Evolutionary conservation across 2,797 vertebrate genomes (phyloP).

Genomic region (Sphenopsis melanotis): DNA sequence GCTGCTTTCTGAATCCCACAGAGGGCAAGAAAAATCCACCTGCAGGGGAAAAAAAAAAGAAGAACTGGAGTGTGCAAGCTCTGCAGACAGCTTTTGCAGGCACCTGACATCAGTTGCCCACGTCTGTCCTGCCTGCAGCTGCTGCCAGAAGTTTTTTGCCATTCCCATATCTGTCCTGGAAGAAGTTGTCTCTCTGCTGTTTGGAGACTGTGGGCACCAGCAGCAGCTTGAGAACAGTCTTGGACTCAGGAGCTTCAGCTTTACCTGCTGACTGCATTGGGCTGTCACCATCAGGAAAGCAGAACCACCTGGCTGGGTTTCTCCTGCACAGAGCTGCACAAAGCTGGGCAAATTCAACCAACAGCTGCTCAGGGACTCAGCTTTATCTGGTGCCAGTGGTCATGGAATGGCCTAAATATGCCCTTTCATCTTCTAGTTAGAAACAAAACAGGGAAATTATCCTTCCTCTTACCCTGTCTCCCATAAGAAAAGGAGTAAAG

Average conservation of each 20-base stretch:
- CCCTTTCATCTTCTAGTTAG: not conserved
- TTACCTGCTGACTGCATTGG: not conserved
- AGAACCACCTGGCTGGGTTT: not conserved
- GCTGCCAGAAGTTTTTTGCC: not conserved
- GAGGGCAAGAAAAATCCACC: not conserved
- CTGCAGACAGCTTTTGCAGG: not conserved
- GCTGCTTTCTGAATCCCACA: not conserved
- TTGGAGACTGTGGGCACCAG: not conserved
- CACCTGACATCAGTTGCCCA: not conserved
- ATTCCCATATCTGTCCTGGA: not conserved
- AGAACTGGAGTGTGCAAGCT: not conserved
- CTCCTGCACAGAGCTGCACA: not conserved
- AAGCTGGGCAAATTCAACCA: not conserved
- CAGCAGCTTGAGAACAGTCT: not conserved
- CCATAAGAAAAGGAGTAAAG: not conserved
- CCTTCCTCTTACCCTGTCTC: not conserved
- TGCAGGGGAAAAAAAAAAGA: fast-evolving
- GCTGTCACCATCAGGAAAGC: not conserved
- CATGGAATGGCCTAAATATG: fast-evolving
- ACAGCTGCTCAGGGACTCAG: not conserved
- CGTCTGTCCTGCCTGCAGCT: not conserved
- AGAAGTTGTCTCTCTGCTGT: not conserved
- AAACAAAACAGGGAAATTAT: not conserved
- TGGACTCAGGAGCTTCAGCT: not conserved
- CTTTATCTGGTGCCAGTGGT: not conserved